Base-by-base conservation (phyloP, 64 coral and sea anemone species). In the Actinia equina region DNA sequence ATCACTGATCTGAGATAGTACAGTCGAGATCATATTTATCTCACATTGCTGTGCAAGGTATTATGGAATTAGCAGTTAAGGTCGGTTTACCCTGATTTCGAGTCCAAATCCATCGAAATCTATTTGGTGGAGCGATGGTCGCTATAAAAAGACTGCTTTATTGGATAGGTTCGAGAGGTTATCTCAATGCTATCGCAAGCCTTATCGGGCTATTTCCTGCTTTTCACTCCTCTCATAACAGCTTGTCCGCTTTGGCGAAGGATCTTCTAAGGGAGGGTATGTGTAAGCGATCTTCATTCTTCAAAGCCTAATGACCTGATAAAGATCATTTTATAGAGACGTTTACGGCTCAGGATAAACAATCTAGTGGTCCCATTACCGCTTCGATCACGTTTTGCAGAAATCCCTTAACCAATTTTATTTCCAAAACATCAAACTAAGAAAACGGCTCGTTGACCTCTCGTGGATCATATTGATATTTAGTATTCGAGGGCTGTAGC, bases 261-360 rank as follows among this genome's bases (percentile, higher is more conserved):
- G 69, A 74, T 74, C 69, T 74, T 81, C 78, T 23, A 56, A 53
- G 82, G 44, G 82, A 57, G 25, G 49, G 63, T 84, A 37, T 56
- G 82, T 85, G 83, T 85, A 85, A 85, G 83, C 18, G 83, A 85
- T 85, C 83, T 85, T 43, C 53, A 63, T 42, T 85, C 17, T 59
- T 85, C 83, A 57, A 63, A 19, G 26, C 37, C 83, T 85, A 60
- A 85, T 85, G 83, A 82, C 44, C 54, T n/a, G 83, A 85, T 85
- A 85, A 85, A 2, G 51, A 85, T 85, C 83, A 61, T 18, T 85
- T 85, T 85, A 85, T 85, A 44, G 83, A 61, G 83, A 61, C 55
- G 59, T 55, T 85, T 85, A 85, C n/a, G 22, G 55, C 26, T 23
- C 12, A 25, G 83, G 83, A 62, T 85, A 85, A 85, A 85, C 83